Conservation (phyloP, 2,888 invertebrate genomes). For the Luffia ferchaultella region DNA sequence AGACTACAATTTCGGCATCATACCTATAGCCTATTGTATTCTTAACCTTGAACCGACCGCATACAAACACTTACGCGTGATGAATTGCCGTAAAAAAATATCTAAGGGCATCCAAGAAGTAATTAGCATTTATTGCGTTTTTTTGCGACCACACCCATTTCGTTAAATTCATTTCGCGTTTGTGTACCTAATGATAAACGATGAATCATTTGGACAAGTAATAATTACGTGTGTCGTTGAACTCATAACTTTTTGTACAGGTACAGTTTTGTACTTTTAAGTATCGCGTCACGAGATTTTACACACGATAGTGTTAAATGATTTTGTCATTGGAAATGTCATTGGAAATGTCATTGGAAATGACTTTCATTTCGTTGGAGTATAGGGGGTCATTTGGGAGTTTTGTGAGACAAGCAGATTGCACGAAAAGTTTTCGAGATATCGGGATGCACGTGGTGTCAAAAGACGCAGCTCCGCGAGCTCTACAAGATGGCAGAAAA, state of each 20-base stretch:
- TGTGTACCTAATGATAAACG: background rate
- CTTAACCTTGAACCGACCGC: background rate
- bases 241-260: background rate
- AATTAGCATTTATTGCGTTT: background rate
- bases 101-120: background rate
- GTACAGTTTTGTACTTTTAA: background rate
- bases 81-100: background rate
- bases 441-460: no score
- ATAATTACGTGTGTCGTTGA: background rate
- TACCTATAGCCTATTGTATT: slow-evolving; percentile 1
- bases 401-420: no score
- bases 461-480: no score
- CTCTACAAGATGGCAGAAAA: no score
- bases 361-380: no score
- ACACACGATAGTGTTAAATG: no score
- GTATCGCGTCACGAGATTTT: no score
- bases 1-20: no score
- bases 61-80: background rate
- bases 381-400: no score
- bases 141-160: background rate
- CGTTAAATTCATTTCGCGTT: background rate
- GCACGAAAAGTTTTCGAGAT: no score
- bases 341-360: no score
- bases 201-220: background rate
- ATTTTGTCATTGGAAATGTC: no score